Base-by-base conservation (phyloP, 2,888 invertebrate genomes). In the Camponotus fellah region DNA sequence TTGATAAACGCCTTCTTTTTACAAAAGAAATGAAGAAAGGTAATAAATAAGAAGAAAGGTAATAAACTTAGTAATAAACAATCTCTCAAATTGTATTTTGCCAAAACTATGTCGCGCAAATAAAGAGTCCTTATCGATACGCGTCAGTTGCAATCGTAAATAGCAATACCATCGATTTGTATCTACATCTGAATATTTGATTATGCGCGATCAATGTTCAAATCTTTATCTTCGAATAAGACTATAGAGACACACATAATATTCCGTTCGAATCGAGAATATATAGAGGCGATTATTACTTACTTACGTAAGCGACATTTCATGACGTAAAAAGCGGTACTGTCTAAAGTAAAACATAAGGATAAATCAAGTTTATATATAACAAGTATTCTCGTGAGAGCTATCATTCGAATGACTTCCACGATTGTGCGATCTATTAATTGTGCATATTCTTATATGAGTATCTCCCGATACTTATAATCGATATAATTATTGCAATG, bases 231-330 rank as follows among this genome's bases (percentile, higher is more conserved):
- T 34, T 40, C n/a, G n/a, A 69, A 53, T 53, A 34, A 53, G 5
- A 34, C 10, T n/a, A n/a, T n/a, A n/a, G 14, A 43, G 17, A 49
- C 17, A 49, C 17, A n/a, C 53, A 8, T 53, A 8, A 2, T n/a
- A 53, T n/a, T n/a, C n/a, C n/a, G 26, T 40, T 69, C 37, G 26
- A 17, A 60, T 71, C n/a, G 53, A 53, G 53, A 53, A 37, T 26
- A 53, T n/a, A 53, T 12, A 17, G 17, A 62, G 26, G 37, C 21
- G 46, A 69, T 60, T 66, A 43, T 69, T 69, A 56, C 74, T 75
- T 74, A 80, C 26, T 26, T 26, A 26, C 60, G 37, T 79, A 79
- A 79, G 69, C 37, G 34, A 40, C 34, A 12, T 79, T 69, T 60
- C 14, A 34, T 17, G 69, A 69, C 12, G 79, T 60, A 69, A 46